Base-by-base conservation (phyloP, 1,140 invertebrate genomes). In the Diuraphis noxia region DNA sequence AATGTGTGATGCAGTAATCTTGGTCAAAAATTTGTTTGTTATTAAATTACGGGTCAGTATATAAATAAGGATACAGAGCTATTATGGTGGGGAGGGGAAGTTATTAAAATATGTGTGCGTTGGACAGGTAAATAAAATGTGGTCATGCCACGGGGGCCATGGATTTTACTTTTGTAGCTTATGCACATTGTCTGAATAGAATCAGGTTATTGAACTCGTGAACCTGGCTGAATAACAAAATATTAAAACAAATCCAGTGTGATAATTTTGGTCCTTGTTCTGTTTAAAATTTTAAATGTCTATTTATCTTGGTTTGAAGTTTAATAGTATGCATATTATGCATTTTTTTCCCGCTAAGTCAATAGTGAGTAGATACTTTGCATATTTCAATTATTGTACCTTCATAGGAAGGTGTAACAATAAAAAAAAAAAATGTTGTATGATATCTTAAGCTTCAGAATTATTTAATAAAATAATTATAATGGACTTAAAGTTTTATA, bases 41-140 rank as follows among this genome's bases (percentile, higher is more conserved):
- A n/a, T 46, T 84, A 86, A 86, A 34, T n/a, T 49, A 43, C 41
- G 7, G 2, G 19, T 13, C 13, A 1, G 3, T 72, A 41, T 82
- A 82, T n/a, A 40, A 86, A 46, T 36, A 34, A 86, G 17, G 8
- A 86, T 46, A 85, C 30, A 13, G 8, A 9, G 38, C 19, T 41
- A 34, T 13, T 41, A 82, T 19, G n/a, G 8, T 23, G 30, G n/a
- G 84, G 46, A 30, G 40, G 34, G 10, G 36, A 9, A 34, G 43
- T 86, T 86, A 86, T 86, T 52, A 86, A 86, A 86, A 86, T 86
- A 86, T 86, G 85, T 43, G 38, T 41, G 30, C 41, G 87, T 63
- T 25, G 25, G 87, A 88, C 87, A 43, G 40, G 87, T 88, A 88
- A 88, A 88, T 88, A 52, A 86, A 86, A 86, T 25, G 85, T 86